Percentiles rank a stretch among this genome's conserved stretches.
These are phyloP conservation scores for Steatocranus sp. DNA, from an alignment of 2,797 vertebrate species.

Conservation along the genomic window DNA sequence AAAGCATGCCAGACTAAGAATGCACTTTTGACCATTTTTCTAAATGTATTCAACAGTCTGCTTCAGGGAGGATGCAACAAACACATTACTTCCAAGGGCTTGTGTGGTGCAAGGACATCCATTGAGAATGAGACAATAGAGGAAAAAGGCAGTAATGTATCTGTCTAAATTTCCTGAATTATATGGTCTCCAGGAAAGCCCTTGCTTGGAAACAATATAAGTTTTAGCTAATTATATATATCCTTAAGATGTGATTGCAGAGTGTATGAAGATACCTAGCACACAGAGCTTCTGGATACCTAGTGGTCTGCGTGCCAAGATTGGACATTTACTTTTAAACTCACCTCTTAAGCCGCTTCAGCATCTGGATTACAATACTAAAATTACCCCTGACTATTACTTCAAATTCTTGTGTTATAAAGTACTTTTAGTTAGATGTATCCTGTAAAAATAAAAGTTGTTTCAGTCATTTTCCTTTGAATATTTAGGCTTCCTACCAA, in stretches of 20 bases:
- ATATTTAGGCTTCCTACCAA: background rate
- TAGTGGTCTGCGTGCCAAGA: background rate
- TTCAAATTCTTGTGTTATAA: background rate
- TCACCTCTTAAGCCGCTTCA: background rate
- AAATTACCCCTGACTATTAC: background rate
- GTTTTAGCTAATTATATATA: background rate
- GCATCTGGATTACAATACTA: fast-evolving
- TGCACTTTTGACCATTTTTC: background rate
- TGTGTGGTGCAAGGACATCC: background rate
- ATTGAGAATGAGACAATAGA: background rate
- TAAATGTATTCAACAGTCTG: background rate
- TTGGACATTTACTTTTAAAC: background rate
- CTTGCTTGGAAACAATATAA: background rate
- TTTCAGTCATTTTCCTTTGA: background rate
- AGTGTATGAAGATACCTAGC: background rate
- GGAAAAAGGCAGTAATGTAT: background rate
- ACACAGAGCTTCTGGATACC: background rate
- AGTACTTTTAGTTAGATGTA: background rate
- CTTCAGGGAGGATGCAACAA: background rate
- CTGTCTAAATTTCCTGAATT: background rate
- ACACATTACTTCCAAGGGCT: background rate
- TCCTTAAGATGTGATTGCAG: background rate
- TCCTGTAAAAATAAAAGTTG: background rate
- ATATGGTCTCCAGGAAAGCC: background rate
- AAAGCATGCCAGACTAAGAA: background rate